Evolutionary conservation across 2,888 invertebrate genomes (phyloP), one percentile per base, ranked within the genome.

Genomic region (Leucania comma): DNA sequence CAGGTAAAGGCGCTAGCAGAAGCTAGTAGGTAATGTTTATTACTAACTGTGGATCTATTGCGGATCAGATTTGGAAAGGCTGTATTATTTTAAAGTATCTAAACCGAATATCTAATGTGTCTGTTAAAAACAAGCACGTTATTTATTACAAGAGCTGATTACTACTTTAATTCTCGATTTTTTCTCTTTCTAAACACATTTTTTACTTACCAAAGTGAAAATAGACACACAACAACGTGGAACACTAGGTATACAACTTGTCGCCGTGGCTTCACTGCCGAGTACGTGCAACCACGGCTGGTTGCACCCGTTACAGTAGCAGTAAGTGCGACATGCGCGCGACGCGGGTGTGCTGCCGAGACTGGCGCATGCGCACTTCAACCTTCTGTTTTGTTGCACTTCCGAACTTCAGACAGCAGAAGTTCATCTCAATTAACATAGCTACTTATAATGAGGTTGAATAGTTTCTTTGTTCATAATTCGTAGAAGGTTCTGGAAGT

Each of bases 331-430:
- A 42, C 75, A 76, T 65, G 72, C 78, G 66, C 60, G 68, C 54
- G 63, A 68, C 74, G 76, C 79, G 76, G 46, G 58, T 48, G 71
- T 29, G 59, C 67, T 68, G 48, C 63, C 50, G 53, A 42, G 65
- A 83, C 81, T 80, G 81, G 67, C 84, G 74, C 75, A 63, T 60
- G 79, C 72, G 77, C 84, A 81, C 20, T 54, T 9, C n/a, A 29
- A 29, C 24, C 24, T 22, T 51, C 58, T 59, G 72, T 86, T 83
- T 84, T 86, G 80, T 81, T 83, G 66, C 60, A 60, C 3, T 26
- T 42, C 24, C n/a, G 20, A 24, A 24, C 26, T 53, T 42, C 14
- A 61, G 48, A 24, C 22, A 38, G 8, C 46, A 66, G 63, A 59
- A 65, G 50, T 64, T 42, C 10, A 48, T 20, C n/a, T 35, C 12